A percentile compares a stretch with the other conserved stretches of the same genome.
phyloP scores from a whole-genome alignment of 2,888 invertebrate species.

The Holacanthella duospinosa region DNA sequence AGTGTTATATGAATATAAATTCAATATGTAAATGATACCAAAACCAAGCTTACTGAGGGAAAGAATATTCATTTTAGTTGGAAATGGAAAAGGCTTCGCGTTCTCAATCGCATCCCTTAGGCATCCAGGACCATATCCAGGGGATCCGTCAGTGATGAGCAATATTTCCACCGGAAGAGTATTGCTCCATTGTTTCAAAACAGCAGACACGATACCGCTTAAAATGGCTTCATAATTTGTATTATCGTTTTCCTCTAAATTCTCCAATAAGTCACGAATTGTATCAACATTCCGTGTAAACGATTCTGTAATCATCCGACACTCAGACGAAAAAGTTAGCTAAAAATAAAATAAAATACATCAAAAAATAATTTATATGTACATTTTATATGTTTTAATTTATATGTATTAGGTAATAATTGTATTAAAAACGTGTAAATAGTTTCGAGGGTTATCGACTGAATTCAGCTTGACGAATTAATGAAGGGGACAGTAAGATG shows the following conservation, averaged over 20 bases:
- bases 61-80: slow-evolving; percentile 59
- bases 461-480: too few relatives aligned
- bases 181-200: slow-evolving; percentile 81
- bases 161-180: slow-evolving; percentile 55
- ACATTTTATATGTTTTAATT: too few relatives aligned
- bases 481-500: too few relatives aligned
- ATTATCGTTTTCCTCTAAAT: slow-evolving; percentile 73
- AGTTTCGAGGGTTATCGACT: too few relatives aligned
- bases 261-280: slow-evolving; percentile 62
- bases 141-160: slow-evolving; percentile 63
- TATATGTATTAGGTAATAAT: too few relatives aligned
- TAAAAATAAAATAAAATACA: slow-evolving; percentile 33
- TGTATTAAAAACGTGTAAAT: too few relatives aligned
- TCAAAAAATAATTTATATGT: too few relatives aligned
- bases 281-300: slow-evolving; percentile 81
- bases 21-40: slow-evolving; percentile 32
- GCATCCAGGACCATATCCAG: slow-evolving; percentile 57
- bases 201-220: slow-evolving; percentile 63
- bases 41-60: slow-evolving; percentile 40
- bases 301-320: slow-evolving; percentile 56
- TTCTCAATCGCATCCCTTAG: slow-evolving; percentile 48
- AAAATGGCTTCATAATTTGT: slow-evolving; percentile 72
- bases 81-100: slow-evolving; percentile 64
- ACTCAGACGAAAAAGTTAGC: slow-evolving; percentile 48
- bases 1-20: too few relatives aligned